Base-by-base conservation (phyloP, 2,113 vertebrate genomes). In the Hippocampus mohnikei region DNA sequence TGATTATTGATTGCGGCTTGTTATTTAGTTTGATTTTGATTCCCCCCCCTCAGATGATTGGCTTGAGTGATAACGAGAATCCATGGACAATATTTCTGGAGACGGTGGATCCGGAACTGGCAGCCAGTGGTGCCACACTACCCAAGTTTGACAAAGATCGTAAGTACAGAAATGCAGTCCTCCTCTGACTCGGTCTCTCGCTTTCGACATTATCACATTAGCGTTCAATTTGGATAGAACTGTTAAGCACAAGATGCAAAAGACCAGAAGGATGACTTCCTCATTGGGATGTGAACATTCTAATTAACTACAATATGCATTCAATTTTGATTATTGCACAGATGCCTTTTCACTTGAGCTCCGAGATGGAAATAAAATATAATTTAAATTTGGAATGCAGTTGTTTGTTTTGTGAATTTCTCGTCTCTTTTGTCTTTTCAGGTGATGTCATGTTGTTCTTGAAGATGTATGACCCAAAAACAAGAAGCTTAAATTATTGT, bases 61-160 rank as follows among this genome's bases (percentile, higher is more conserved):
- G 98, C 81, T 94, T 99, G 85, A 98, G 97, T 75, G 97, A 99
- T 91, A 99, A 97, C 67, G 97, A 99, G 89, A 99, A 99, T 87
- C 97, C 97, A 15, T 99, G 97, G 97, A 99, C 97, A 91, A 99
- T 99, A 95, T 99, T 99, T 92, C 92, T 99, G 91, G 97, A 99
- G 89, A 99, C 97, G 0, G 97, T 99, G 75, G 97, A 99, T 86
- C 95, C 97, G 41, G 97, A 99, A 88, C 92, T 98, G 94, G 97
- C 97, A 7, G 96, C 96, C 90, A 98, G 95, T 10, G 97, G 96
- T 71, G 95, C 96, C 69, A 98, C 97, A 3, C 92, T 99, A 90
- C 96, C 97, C 87, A 98, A 98, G 89, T 99, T 99, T 84, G 97
- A 99, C 91, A 99, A 99, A 96, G 97, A 99, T 90, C 97, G 97